Percentiles rank a stretch among this genome's conserved stretches.
These are phyloP conservation scores for Mesorhabditis spiculigera DNA, from an alignment of 2,888 invertebrate species.

Conservation along the genomic window DNA sequence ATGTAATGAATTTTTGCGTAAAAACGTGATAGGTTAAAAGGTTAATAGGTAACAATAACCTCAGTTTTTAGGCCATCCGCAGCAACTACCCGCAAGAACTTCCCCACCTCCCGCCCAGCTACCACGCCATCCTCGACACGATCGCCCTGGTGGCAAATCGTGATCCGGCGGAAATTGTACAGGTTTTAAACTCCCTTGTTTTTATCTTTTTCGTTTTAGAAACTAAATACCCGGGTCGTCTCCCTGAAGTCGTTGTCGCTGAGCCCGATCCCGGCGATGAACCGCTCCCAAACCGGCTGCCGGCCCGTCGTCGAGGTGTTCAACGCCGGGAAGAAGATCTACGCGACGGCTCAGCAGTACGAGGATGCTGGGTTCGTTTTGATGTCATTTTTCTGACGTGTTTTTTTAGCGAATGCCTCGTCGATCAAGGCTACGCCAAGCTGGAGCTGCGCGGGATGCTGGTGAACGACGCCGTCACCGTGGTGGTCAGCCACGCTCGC, in stretches of 20 bases:
- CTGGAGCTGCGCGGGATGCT: constrained; percentile 73
- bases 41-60: neutral
- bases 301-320: constrained; percentile 87
- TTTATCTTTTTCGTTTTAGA: constrained; percentile 15
- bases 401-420: constrained; percentile 16
- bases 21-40: no score
- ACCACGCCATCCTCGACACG: neutral
- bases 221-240: constrained; percentile 80
- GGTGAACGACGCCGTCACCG: constrained; percentile 79
- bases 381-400: neutral
- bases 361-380: constrained; percentile 73
- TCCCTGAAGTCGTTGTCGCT: constrained; percentile 77
- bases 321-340: constrained; percentile 66
- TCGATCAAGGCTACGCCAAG: constrained; percentile 59
- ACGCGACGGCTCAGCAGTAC: constrained; percentile 80
- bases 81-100: neutral
- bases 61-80: neutral
- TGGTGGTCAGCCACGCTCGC: constrained; percentile 70
- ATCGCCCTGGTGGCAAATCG: neutral
- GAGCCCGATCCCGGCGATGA: constrained; percentile 83
- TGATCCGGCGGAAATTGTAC: neutral
- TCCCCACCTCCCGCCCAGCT: neutral
- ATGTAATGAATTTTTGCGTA: no score
- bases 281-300: constrained; percentile 76
- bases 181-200: no score